Percentiles rank a stretch among this genome's conserved stretches.
Evolutionary conservation across 1,140 invertebrate species (phyloP).

Genomic region (Drosophila navojoa): DNA sequence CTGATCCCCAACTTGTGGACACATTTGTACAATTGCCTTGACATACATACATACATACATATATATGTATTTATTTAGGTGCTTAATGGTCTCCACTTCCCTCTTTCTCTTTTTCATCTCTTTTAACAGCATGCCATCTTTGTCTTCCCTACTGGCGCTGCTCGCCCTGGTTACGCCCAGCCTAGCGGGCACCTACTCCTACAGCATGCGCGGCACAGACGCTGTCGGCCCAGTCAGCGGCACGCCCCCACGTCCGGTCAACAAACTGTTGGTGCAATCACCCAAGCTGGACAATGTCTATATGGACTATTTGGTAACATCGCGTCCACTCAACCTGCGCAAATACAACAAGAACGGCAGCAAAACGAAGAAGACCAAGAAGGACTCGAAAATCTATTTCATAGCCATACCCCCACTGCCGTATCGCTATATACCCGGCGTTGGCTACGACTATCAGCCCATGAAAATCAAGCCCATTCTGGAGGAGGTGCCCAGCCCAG

Average conservation of each 20-base stretch:
- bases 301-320: conserved; percentile 76
- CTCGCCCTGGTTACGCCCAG: conserved; percentile 23
- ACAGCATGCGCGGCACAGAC: conserved; percentile 33
- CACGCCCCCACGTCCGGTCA: conserved; percentile 18
- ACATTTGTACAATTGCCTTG: conserved; percentile 51
- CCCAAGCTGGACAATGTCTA: conserved; percentile 72
- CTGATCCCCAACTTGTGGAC: conserved; percentile 33
- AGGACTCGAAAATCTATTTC: conserved; percentile 82
- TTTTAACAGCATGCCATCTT: conserved; percentile 44
- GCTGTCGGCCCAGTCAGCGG: not conserved
- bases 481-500: conserved; percentile 20
- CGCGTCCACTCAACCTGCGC: conserved; percentile 68
- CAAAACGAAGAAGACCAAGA: conserved; percentile 81
- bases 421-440: conserved; percentile 78
- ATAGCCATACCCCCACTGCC: conserved; percentile 79
- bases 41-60: conserved; percentile 48
- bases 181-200: conserved; percentile 38
- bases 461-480: conserved; percentile 76
- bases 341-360: conserved; percentile 72
- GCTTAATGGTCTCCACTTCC: not conserved
- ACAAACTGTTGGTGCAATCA: conserved; percentile 70
- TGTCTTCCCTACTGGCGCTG: conserved; percentile 21
- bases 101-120: not conserved
- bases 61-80: not conserved
- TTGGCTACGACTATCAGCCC: conserved; percentile 79